Percentiles rank a stretch among this genome's conserved stretches.
Conservation (phyloP, 53 echinoderm and acorn worm species). For the Zoroaster sp. region DNA sequence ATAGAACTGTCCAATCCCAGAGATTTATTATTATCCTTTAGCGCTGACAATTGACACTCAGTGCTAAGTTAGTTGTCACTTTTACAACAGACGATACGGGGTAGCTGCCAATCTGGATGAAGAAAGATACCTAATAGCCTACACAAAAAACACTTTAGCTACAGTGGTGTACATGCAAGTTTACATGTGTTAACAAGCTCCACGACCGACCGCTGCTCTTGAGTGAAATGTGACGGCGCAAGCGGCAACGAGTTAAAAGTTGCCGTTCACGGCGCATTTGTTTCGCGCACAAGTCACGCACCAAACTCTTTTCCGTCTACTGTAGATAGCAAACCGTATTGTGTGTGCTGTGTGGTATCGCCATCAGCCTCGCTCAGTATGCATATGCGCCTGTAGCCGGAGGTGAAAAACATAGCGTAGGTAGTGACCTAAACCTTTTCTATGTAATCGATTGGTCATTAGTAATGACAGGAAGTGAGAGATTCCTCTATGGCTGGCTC, state of each 20-base stretch:
- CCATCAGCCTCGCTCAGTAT: not conserved
- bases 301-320: constrained; percentile 22
- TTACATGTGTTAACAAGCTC: not conserved
- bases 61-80: not conserved
- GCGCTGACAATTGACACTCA: not conserved
- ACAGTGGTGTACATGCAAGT: not conserved
- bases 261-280: constrained; percentile 15
- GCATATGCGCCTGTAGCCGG: not conserved
- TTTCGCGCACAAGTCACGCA: constrained; percentile 29
- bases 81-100: not conserved
- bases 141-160: no score
- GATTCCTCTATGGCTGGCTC: constrained; percentile 25
- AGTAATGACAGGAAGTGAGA: constrained; percentile 25
- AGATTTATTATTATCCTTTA: constrained; percentile 1
- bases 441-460: constrained; percentile 46
- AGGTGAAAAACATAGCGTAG: not conserved
- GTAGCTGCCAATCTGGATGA: not conserved
- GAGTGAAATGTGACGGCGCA: constrained; percentile 20
- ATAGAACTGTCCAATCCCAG: not conserved
- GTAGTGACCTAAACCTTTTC: constrained; percentile 23
- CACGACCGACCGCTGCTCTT: not conserved
- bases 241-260: not conserved
- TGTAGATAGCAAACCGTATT: not conserved
- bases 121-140: not conserved
- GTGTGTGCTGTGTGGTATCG: not conserved